Conservation (phyloP, 1,140 invertebrate genomes). For the Drosophila setifemur region DNA sequence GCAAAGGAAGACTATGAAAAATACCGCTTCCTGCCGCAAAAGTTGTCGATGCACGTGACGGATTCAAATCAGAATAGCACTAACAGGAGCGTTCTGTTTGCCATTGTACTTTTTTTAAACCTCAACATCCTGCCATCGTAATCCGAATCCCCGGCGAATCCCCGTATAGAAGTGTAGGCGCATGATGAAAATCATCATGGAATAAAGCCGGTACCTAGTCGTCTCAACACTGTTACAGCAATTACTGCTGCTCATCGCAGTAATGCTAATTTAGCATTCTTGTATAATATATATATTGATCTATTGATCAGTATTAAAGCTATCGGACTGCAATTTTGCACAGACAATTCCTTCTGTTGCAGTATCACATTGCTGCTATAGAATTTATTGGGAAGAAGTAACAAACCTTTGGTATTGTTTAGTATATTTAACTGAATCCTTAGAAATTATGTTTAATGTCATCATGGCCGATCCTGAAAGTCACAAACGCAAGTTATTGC, state of each 20-base stretch:
- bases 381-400: too few species aligned
- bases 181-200: conserved; percentile 47
- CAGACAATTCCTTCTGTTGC: too few species aligned
- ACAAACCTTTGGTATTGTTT: too few species aligned
- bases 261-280: background rate
- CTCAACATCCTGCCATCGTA: conserved; percentile 13
- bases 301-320: too few species aligned
- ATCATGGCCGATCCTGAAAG: too few species aligned
- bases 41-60: conserved; percentile 10
- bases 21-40: background rate
- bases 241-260: background rate
- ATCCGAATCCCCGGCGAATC: conserved; percentile 27
- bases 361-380: too few species aligned
- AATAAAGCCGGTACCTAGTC: conserved; percentile 32
- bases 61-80: conserved; percentile 23
- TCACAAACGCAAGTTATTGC: too few species aligned
- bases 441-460: too few species aligned
- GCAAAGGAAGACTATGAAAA: conserved; percentile 4
- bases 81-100: conserved; percentile 6
- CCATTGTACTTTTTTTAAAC: background rate
- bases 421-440: too few species aligned
- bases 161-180: conserved; percentile 18
- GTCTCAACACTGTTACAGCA: conserved; percentile 47
- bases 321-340: too few species aligned
- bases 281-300: background rate